Evolutionary conservation across 2,113 vertebrate genomes (phyloP).

Genomic region (Pangasianodon gigas): DNA sequence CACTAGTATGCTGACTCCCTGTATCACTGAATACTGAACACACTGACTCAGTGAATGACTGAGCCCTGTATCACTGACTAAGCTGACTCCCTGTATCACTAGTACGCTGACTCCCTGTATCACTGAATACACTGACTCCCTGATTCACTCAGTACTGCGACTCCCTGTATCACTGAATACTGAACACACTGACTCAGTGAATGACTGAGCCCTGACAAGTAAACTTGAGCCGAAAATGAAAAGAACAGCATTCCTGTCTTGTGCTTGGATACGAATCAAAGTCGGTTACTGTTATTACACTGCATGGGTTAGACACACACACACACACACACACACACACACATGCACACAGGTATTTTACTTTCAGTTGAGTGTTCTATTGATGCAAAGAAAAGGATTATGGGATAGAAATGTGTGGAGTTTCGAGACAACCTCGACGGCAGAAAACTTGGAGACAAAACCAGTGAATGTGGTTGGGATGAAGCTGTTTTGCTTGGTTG

Average conservation of each 20-base stretch:
- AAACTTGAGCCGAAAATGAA: background rate
- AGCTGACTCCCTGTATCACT: too few species aligned
- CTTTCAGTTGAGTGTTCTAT: background rate
- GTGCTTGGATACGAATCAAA: background rate
- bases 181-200: background rate
- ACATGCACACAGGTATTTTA: background rate
- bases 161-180: background rate
- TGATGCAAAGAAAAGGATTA: background rate
- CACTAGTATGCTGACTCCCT: too few species aligned
- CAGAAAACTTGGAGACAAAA: background rate
- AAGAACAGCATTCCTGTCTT: background rate
- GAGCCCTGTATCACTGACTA: too few species aligned
- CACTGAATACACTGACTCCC: too few species aligned
- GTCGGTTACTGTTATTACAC: background rate
- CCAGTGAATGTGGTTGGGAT: slow-evolving; percentile 10
- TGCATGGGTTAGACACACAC: background rate
- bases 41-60: too few species aligned
- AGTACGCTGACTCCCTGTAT: too few species aligned
- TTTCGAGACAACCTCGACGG: too few species aligned
- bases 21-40: too few species aligned
- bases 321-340: slow-evolving; percentile 2
- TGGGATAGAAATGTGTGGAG: background rate
- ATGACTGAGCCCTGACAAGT: background rate
- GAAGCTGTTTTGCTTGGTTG: slow-evolving; percentile 19
- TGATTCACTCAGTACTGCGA: background rate